Base-by-base conservation (phyloP, 2,113 vertebrate species). In the Salvelinus namaycush region DNA sequence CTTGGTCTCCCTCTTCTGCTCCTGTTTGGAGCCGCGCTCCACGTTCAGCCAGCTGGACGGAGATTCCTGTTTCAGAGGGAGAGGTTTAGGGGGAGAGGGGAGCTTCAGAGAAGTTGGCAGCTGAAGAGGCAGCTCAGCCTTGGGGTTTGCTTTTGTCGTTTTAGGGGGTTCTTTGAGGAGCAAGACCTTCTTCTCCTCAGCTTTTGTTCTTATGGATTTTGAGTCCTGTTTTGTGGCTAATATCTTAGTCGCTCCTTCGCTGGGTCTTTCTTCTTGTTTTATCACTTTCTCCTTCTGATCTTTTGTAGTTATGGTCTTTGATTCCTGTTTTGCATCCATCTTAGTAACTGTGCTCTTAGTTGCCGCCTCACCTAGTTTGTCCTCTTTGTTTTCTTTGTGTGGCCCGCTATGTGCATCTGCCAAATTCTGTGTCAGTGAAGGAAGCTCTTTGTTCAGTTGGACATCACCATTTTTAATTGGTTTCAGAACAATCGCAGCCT, bases 31-130 rank as follows among this genome's bases (percentile, higher is more conserved):
- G 70, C 74, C 82, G 69, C 86, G 81, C 74, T 93, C 93, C 34
- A 93, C 90, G 22, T 93, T 90, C 22, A 90, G 67, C 84, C 87
- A 91, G 75, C 75, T 77, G 1, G 92, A 89, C 48, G 92, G 93
- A 12, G 80, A 79, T 5, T 88, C 73, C 5, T 68, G 75, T 27
- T 72, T 13, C 22, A 70, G 79, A 3, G 92, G 85, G 64, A 86
- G 7, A 65, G 74, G 76, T 74, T 75, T 75, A 31, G 80, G 24
- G n/a, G 77, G 51, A 1, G 8, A 76, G 64, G 57, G 62, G 67
- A 29, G 44, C 71, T 85, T 83, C 11, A 48, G 74, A 3, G 81
- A 75, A 44, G 81, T 80, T 79, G 82, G 82, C 64, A 84, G 82
- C 34, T 70, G 57, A 26, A 72, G 65, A 71, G 73, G 2, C 1